Base-by-base conservation (phyloP, 2,888 invertebrate species). In the Drosophila trichaetosa region DNA sequence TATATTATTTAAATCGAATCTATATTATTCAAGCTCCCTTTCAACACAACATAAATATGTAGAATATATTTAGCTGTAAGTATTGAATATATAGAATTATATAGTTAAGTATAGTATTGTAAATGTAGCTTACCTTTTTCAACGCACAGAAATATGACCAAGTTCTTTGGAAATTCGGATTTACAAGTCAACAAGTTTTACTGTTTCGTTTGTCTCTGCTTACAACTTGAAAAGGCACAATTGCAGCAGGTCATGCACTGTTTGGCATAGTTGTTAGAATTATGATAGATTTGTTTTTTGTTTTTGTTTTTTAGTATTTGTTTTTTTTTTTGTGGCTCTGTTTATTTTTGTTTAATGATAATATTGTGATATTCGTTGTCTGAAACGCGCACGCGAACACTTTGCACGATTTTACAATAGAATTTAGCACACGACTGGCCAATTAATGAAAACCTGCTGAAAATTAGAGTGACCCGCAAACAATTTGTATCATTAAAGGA, bases 311-410 rank as follows among this genome's bases (percentile, higher is more conserved):
- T 34, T 13, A 31, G 18, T 46, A 16, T 48, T 53, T 46, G n/a
- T 21, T 46, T 57, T 59, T 46, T 18, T 56, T 29, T n/a, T 24
- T 40, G 21, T 38, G 60, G 24, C 24, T 46, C 8, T 46, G 21
- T 24, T 49, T 31, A 52, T 33, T 46, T 52, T 56, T 56, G 36
- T 60, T 61, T 61, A 31, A 58, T 80, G 69, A 69, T 74, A 73
- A 70, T 77, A 70, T 71, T 75, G 69, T 72, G 64, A 67, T 74
- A 67, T 80, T 78, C 77, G 77, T 74, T 75, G 78, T 75, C 65
- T 69, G 63, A 38, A 52, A n/a, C 79, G 69, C 51, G 79, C 79
- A 83, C 83, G 86, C 83, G 76, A 78, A 68, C 69, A 71, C 74
- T 79, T 75, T 78, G 78, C 80, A 80, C 77, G 71, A 71, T 62